Base-by-base conservation (phyloP, 1,140 invertebrate species). In the Amyelois transitella region DNA sequence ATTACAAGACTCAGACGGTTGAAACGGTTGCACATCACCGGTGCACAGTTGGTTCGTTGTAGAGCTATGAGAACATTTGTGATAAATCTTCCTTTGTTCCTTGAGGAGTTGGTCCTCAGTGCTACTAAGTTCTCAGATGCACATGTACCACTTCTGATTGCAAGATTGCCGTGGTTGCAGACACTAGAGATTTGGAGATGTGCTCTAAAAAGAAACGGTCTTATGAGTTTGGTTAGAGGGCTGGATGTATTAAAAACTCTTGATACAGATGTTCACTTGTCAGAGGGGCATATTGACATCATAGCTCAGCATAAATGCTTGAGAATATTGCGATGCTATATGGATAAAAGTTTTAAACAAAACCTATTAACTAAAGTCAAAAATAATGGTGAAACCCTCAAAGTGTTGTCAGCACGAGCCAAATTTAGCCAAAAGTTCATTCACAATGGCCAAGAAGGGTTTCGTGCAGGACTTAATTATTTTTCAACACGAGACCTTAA, bases 21-120 rank as follows among this genome's bases (percentile, higher is more conserved):
- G 28, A 20, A 19, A 6, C 48, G 47, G 0, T 18, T 60, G 3
- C 58, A 60, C 21, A 3, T 75, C 2, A 72, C 72, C 6, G 69
- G 67, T 21, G 56, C 62, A 1, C 45, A 17, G 7, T 44, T 65
- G 57, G 51, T 72, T 18, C 59, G 69, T 0, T 17, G 18, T 0
- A 6, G 12, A 0, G 52, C 58, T 0, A 45, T 75, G 1, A 8
- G 12, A 0, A 20, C 18, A 10, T 19, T 68, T 6, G 6, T 75
- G 2, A 24, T n/a, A 1, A 32, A 20, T 0, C 51, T 75, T 20
- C 69, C 69, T 6, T 25, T 5, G 0, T 7, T 4, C 3, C 10
- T 75, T 3, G 43, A 22, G 10, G 68, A 76, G 45, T 58, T 73
- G n/a, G 60, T 56, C 12, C 38, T 73, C 1, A 73, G 68, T 20